These are phyloP conservation scores for Falco biarmicus DNA, from an alignment of 2,797 vertebrate species.

Conservation along the genomic window DNA sequence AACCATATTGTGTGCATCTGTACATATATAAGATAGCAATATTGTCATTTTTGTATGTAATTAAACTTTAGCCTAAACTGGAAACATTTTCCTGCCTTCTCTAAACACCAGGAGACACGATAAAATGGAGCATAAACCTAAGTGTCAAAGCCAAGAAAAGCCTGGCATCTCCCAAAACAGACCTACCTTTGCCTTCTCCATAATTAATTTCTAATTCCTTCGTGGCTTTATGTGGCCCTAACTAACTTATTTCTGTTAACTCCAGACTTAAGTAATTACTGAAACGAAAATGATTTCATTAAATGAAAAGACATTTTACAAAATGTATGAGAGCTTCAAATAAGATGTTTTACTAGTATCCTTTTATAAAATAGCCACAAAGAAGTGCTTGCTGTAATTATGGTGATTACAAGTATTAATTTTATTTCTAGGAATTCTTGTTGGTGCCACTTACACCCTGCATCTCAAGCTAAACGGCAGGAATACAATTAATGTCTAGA, in stretches of 20 bases:
- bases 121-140: neutral
- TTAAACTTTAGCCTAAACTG: neutral
- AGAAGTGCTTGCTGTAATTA: slow-evolving; percentile 61
- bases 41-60: neutral
- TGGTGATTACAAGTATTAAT: slow-evolving; percentile 9
- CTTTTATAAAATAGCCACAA: slow-evolving; percentile 54
- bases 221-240: neutral
- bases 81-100: neutral
- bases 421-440: slow-evolving; percentile 54
- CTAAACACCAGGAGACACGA: rapidly evolving
- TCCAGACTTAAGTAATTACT: slow-evolving; percentile 44
- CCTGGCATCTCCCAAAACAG: neutral
- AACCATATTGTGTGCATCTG: neutral
- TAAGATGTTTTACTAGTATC: slow-evolving; percentile 47
- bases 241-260: slow-evolving; percentile 38
- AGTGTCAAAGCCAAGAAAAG: neutral
- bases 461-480: neutral
- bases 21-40: neutral
- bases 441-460: slow-evolving; percentile 2
- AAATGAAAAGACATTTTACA: slow-evolving; percentile 43
- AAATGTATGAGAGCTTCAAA: slow-evolving; percentile 62
- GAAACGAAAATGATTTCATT: slow-evolving; percentile 48
- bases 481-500: neutral
- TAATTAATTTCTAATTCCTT: slow-evolving; percentile 23
- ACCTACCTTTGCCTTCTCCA: neutral